phyloP scores from a whole-genome alignment of 2,797 vertebrate species.

The Sebastes variabilis region DNA sequence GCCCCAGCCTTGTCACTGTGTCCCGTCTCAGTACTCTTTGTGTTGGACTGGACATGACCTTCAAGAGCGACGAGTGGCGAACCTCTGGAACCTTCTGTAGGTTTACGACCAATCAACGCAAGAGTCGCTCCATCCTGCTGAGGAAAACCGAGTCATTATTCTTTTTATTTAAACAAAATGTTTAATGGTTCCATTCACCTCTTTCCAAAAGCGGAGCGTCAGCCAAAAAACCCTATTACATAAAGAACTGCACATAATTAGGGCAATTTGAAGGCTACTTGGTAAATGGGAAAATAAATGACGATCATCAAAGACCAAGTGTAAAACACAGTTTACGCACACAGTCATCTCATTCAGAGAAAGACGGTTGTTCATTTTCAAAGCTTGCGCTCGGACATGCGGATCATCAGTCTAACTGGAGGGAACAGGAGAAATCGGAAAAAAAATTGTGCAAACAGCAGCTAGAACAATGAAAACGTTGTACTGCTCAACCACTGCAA shows the following conservation, averaged over 20 bases:
- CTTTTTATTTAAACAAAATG: slow-evolving; percentile 71
- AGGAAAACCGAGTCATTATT: slow-evolving; percentile 58
- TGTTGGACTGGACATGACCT: slow-evolving; percentile 52
- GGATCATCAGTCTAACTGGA: slow-evolving; percentile 64
- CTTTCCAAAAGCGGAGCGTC: slow-evolving; percentile 50
- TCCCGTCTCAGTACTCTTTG: slow-evolving; percentile 50
- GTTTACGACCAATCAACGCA: slow-evolving; percentile 58
- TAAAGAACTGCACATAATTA: slow-evolving; percentile 64
- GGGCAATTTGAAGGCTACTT: slow-evolving; percentile 70
- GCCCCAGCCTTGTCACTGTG: slow-evolving; percentile 45
- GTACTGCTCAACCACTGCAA: slow-evolving; percentile 58
- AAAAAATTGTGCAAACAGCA: slow-evolving; percentile 63
- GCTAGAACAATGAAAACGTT: slow-evolving; percentile 74
- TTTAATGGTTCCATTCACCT: slow-evolving; percentile 69
- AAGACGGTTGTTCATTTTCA: slow-evolving; percentile 56
- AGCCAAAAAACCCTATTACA: slow-evolving; percentile 67
- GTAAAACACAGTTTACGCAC: slow-evolving; percentile 65
- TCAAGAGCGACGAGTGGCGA: slow-evolving; percentile 40
- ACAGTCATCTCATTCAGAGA: slow-evolving; percentile 61
- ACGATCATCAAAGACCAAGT: slow-evolving; percentile 52
- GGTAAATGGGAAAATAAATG: slow-evolving; percentile 68
- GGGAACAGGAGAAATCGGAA: slow-evolving; percentile 46
- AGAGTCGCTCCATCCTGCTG: slow-evolving; percentile 15
- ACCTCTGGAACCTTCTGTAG: slow-evolving; percentile 31
- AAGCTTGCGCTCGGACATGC: slow-evolving; percentile 28